Base-by-base conservation (phyloP, 2,888 invertebrate genomes). In the Xanthia togata region DNA sequence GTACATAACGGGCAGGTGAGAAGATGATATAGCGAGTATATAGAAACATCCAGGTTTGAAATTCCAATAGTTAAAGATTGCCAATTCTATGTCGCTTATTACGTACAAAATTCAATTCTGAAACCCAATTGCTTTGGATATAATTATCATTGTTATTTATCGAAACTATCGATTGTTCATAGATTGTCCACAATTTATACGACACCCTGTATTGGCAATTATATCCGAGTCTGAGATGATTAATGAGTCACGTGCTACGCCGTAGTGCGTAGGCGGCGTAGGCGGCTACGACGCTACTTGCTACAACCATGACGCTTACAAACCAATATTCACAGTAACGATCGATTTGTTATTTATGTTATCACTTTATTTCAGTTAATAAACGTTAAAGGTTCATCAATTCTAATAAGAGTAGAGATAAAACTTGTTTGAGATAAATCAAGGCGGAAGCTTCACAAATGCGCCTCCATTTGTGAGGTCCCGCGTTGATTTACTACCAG, bases 181-280 rank as follows among this genome's bases (percentile, higher is more conserved):
- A 81, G 64, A 81, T 81, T 53, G 82, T 65, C 44, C 26, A 44
- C 76, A 57, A 79, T 82, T 82, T 76, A 82, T 82, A 67, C 47
- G 44, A 50, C 67, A 63, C 50, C 11, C 41, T 68, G 82, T 77
- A 82, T 67, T 76, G 82, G 35, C 76, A 78, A 81, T 78, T 76
- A 79, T 62, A 82, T 82, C 77, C 14, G 41, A 80, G 41, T 80
- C 74, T 35, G 35, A 11, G 8, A 57, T 79, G 78, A 82, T 79
- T 50, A 68, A 82, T 55, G 82, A 63, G 41, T 41, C 78, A 82
- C 77, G 82, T 82, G 70, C 79, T 78, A 82, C 79, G 67, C 20
- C 82, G 76, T 81, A 78, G 82, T 60, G 72, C 77, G 77, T 71
- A 70, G 57, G 44, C 35, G 55, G 38, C 74, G 74, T 73, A 74